Evolutionary conservation across 30 jellyfish, hydroid and myxozoan species (phyloP), one percentile per base, ranked within the genome.

Genomic region (Hydractinia echinata): DNA sequence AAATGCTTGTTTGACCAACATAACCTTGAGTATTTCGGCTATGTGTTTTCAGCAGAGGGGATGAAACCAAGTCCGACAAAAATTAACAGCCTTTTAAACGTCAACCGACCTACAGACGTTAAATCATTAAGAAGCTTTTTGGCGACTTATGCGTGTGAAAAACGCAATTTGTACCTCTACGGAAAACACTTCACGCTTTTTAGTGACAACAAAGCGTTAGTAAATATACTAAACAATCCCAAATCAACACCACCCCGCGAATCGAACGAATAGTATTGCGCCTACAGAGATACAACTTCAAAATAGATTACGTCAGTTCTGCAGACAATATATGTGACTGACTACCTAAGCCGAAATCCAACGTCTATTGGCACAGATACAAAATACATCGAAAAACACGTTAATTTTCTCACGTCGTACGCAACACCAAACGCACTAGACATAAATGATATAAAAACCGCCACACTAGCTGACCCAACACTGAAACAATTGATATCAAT

Each of bases 261-360:
- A 79, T 0, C 2, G 87, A 79, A 56, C 56, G 87, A 62, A 30
- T 79, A 5, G n/a, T 76, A 4, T 55, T 76, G 4, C 87, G 85
- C 6, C 39, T 79, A 55, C 84, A 76, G 5, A 5, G 82, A 49
- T 76, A 76, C 60, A 19, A 3, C 77, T 76, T 39, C 60, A 50
- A 76, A 3, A 4, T 50, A 4, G 53, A 76, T 0, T 54, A 76
- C 5, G n/a, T n/a, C n/a, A n/a, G n/a, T n/a, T n/a, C n/a, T n/a
- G n/a, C n/a, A n/a, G n/a, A n/a, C n/a, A n/a, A n/a, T n/a, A n/a
- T n/a, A n/a, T n/a, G n/a, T n/a, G n/a, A n/a, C n/a, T n/a, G n/a
- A n/a, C n/a, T n/a, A n/a, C n/a, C n/a, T n/a, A n/a, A n/a, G n/a
- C n/a, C n/a, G n/a, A n/a, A n/a, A n/a, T n/a, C n/a, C n/a, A n/a